Conservation (phyloP, 2,113 vertebrate genomes). For the Asarcornis scutulata region DNA sequence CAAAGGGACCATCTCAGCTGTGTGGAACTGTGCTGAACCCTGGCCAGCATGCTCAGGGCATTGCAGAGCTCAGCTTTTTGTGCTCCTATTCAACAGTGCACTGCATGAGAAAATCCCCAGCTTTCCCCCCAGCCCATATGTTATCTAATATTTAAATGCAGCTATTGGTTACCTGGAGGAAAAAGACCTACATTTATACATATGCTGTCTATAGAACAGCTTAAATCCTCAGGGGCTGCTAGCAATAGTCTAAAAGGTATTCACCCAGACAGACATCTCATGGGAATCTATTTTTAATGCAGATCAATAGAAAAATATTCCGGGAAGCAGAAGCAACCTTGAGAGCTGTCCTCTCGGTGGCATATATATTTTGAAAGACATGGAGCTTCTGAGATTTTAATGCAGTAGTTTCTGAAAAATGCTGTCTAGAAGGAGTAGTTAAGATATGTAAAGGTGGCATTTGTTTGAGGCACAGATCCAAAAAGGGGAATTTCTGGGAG, state of each 20-base stretch:
- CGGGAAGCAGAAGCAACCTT: not conserved
- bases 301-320: slow-evolving; percentile 16
- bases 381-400: not conserved
- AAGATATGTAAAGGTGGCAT: not conserved
- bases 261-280: not conserved
- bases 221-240: not conserved
- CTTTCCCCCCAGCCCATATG: not conserved
- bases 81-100: not conserved
- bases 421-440: not conserved
- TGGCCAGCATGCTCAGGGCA: not conserved
- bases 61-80: not conserved
- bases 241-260: not conserved
- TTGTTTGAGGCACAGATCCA: not conserved
- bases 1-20: not conserved
- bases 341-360: not conserved
- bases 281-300: not conserved
- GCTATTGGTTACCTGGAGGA: not conserved
- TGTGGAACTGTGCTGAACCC: not conserved
- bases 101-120: not conserved
- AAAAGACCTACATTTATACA: not conserved
- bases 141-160: slow-evolving; percentile 19
- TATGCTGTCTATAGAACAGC: not conserved
- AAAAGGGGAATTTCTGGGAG: not conserved
- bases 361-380: not conserved
- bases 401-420: not conserved